Conservation (phyloP, 2,888 invertebrate genomes). For the Phalera bucephala region DNA sequence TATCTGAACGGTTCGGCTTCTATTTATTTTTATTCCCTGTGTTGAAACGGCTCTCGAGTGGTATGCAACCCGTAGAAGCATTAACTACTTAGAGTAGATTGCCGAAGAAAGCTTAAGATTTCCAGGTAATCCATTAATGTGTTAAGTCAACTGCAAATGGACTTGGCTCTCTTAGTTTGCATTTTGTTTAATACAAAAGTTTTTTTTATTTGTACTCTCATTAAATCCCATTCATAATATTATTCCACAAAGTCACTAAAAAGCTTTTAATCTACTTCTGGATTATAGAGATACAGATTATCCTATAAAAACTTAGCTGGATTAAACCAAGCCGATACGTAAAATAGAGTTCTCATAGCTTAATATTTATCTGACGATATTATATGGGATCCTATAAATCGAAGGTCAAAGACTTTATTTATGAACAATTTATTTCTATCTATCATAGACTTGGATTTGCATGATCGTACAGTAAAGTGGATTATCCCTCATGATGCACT, state of each 20-base stretch:
- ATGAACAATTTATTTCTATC: slow-evolving; percentile 56
- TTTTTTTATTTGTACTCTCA: too few relatives aligned
- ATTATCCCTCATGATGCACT: slow-evolving; percentile 64
- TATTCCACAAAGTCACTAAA: too few relatives aligned
- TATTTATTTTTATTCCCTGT: too few relatives aligned
- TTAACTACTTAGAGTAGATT: slow-evolving; percentile 13
- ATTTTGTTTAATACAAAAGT: too few relatives aligned
- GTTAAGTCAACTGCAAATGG: slow-evolving; percentile 3
- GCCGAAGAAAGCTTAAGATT: slow-evolving; percentile 5
- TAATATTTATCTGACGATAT: slow-evolving; percentile 32
- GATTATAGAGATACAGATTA: too few relatives aligned
- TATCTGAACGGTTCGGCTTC: too few relatives aligned
- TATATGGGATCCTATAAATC: slow-evolving; percentile 28
- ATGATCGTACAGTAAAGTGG: slow-evolving; percentile 53
- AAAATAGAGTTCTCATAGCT: too few relatives aligned
- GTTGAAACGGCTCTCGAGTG: too few relatives aligned
- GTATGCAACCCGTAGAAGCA: not conserved
- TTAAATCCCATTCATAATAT: too few relatives aligned
- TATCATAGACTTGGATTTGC: slow-evolving; percentile 56
- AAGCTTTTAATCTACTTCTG: too few relatives aligned
- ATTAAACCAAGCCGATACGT: too few relatives aligned
- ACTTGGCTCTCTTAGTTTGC: slow-evolving; percentile 4
- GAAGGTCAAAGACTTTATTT: slow-evolving; percentile 49
- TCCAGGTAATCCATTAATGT: slow-evolving; percentile 22
- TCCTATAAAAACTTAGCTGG: too few relatives aligned